phyloP scores from a whole-genome alignment of 1,140 invertebrate species.

The Aphis gossypii region DNA sequence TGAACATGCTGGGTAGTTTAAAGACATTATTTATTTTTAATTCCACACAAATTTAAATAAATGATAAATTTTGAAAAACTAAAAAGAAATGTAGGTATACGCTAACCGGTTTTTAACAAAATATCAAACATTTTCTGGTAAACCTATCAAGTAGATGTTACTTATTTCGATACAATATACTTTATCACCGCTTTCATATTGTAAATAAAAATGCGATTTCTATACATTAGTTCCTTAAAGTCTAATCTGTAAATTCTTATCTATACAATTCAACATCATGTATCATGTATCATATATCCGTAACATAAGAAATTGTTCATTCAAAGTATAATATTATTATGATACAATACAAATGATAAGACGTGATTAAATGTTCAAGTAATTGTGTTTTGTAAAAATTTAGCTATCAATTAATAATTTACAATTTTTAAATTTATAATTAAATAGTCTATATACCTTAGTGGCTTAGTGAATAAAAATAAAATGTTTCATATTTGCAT shows the following conservation, averaged over 20 bases:
- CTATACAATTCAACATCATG: not conserved
- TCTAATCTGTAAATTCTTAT: not conserved
- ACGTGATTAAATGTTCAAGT: not conserved
- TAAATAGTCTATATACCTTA: not conserved
- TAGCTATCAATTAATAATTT: too few relatives aligned
- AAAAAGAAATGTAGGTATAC: not conserved
- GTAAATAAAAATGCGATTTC: not conserved
- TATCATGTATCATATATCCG: not conserved
- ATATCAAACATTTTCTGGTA: conserved; percentile 1
- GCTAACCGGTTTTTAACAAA: not conserved
- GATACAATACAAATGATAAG: not conserved
- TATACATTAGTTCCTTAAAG: not conserved
- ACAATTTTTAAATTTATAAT: not conserved
- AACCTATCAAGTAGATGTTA: not conserved
- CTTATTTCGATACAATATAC: not conserved
- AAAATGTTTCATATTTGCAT: not conserved
- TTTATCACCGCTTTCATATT: not conserved
- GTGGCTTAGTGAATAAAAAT: not conserved
- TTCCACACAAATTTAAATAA: not conserved
- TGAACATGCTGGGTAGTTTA: not conserved
- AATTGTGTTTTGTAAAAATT: not conserved
- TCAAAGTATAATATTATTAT: not conserved
- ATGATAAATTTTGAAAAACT: not conserved
- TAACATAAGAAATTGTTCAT: not conserved
- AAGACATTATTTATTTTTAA: conserved; percentile 14